Conservation (phyloP, 2,888 invertebrate genomes). For the Osmoderma eremita region DNA sequence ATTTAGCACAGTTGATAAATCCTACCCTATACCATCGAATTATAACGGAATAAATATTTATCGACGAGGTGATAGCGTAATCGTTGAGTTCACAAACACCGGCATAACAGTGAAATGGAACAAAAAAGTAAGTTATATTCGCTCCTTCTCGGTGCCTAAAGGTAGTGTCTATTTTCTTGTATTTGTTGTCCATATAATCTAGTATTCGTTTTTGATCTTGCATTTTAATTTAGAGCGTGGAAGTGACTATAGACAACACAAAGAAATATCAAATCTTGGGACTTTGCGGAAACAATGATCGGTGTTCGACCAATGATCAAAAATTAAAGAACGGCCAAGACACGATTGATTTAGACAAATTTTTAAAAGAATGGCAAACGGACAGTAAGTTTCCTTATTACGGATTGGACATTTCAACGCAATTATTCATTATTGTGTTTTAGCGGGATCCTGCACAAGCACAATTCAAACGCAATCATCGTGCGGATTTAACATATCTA, state of each 20-base stretch:
- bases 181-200: no score
- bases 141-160: no score
- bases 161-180: no score
- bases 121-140: slow-evolving; percentile 14
- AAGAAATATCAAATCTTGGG: background rate
- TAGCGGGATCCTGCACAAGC: no score
- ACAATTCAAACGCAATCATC: no score
- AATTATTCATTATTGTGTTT: no score
- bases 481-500: no score
- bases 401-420: no score
- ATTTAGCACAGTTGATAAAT: background rate
- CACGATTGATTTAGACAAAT: background rate
- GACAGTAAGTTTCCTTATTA: slow-evolving; percentile 16
- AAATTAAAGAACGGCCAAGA: background rate
- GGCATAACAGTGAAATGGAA: slow-evolving; percentile 1
- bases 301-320: slow-evolving; percentile 12
- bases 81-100: slow-evolving; percentile 1
- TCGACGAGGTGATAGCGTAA: background rate
- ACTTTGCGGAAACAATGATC: slow-evolving; percentile 19
- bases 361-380: background rate
- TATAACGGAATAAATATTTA: background rate
- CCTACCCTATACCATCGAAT: slow-evolving; percentile 3
- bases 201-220: no score
- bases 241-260: slow-evolving; percentile 4
- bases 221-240: no score